A percentile compares a stretch with the other conserved stretches of the same genome.
These are phyloP conservation scores for Cyclophora albipunctata DNA, from an alignment of 2,888 invertebrate species.

Conservation along the genomic window DNA sequence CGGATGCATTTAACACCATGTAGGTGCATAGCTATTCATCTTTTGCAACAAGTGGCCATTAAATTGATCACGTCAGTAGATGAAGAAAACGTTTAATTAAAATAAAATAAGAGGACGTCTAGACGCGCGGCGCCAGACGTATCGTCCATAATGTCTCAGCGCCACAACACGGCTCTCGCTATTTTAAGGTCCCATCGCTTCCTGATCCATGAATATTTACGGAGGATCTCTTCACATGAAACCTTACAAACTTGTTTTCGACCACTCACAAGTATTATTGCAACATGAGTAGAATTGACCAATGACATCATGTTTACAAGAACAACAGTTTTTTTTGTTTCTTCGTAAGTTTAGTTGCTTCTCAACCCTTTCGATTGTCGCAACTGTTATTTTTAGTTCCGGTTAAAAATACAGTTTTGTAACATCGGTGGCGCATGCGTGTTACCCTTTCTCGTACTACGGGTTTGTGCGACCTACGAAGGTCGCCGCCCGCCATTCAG, in stretches of 20 bases:
- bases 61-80: constrained; percentile 19
- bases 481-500: constrained; percentile 67
- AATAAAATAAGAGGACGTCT: constrained; percentile 34
- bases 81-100: constrained; percentile 30
- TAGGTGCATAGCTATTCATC: constrained; percentile 12
- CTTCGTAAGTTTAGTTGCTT: too few species aligned
- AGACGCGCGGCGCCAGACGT: constrained; percentile 40
- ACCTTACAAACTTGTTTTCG: background rate
- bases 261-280: too few species aligned
- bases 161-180: constrained; percentile 32
- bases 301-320: too few species aligned
- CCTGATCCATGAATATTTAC: constrained; percentile 33
- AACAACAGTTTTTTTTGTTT: too few species aligned
- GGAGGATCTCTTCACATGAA: constrained; percentile 8
- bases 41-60: constrained; percentile 18
- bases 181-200: constrained; percentile 40
- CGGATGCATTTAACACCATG: background rate
- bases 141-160: constrained; percentile 26
- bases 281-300: too few species aligned
- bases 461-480: constrained; percentile 58
- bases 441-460: constrained; percentile 57
- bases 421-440: constrained; percentile 50
- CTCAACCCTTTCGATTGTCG: too few species aligned
- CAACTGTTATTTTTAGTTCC: too few species aligned
- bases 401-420: constrained; percentile 7